Evolutionary conservation across 2,797 vertebrate genomes (phyloP), one percentile per base, ranked within the genome.

Genomic region (Myripristis murdjan): DNA sequence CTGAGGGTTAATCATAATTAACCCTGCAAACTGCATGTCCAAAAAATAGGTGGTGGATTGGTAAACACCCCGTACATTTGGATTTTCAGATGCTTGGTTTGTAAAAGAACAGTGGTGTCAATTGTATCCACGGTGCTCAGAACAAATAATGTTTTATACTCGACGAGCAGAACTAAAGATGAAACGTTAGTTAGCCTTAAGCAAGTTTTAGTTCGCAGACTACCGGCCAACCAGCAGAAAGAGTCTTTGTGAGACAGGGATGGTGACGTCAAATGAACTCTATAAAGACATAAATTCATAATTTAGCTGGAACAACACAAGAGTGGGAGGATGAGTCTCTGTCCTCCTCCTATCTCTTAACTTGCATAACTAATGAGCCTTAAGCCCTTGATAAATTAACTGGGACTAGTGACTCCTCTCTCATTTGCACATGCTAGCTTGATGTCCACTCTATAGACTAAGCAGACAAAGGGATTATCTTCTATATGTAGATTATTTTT

Each of bases 91-190:
- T 79, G 75, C 61, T 83, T 83, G 68, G 77, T 92, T 94, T 92
- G 84, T 81, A 72, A 51, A 64, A 74, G 64, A 87, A 95, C 90
- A 95, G 78, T 92, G 92, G 90, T 73, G 81, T 88, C 87, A 87
- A 89, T 95, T 95, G 94, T 96, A 90, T 92, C 89, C 88, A 66
- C 89, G 89, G 65, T 84, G 74, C 92, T 94, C 90, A 95, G 96
- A 96, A 97, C 97, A 97, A 95, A 92, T 93, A 95, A 96, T 96
- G 96, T 97, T 96, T 95, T 96, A 91, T 96, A 93, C 92, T 73
- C 93, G 94, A 95, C 20, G 93, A 96, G 96, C 95, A 96, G 95
- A 99, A 98, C 95, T 94, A 99, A 99, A 98, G 96, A 96, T 98
- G 95, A 98, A 98, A 98, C 94, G 94, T 88, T 85, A 94, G 88